phyloP scores from a whole-genome alignment of 1,140 invertebrate species.

The Centruroides vittatus region DNA sequence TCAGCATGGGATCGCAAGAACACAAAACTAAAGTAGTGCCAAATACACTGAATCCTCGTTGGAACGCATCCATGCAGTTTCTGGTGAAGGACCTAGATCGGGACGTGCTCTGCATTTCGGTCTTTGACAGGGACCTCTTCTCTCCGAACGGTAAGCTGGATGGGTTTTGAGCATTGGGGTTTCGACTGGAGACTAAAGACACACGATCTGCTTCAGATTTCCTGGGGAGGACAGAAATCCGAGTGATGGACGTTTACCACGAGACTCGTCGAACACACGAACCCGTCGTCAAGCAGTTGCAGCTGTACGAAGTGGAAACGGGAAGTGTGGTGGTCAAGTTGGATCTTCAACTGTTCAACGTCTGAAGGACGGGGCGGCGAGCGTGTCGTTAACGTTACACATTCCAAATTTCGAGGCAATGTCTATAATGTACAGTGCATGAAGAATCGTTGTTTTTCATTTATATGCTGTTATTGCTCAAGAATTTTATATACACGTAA shows the following conservation, averaged over 20 bases:
- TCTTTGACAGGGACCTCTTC: slow-evolving; percentile 61
- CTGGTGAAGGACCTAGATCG: slow-evolving; percentile 53
- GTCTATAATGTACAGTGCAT: too few species aligned
- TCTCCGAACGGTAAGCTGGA: slow-evolving; percentile 50
- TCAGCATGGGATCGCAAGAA: slow-evolving; percentile 59
- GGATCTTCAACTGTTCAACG: slow-evolving; percentile 53
- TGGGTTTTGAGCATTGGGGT: neutral
- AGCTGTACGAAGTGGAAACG: slow-evolving; percentile 50
- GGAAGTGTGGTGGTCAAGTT: slow-evolving; percentile 57
- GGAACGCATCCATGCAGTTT: slow-evolving; percentile 75
- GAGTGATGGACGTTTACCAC: slow-evolving; percentile 47
- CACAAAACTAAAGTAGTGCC: slow-evolving; percentile 50
- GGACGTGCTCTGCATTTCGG: slow-evolving; percentile 58
- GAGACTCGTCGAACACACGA: slow-evolving; percentile 43
- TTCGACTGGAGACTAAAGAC: neutral
- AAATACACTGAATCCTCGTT: slow-evolving; percentile 46
- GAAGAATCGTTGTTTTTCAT: too few species aligned
- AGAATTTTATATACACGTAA: too few species aligned
- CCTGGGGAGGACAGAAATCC: slow-evolving; percentile 56
- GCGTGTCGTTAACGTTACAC: too few species aligned
- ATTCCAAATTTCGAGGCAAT: too few species aligned
- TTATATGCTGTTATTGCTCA: too few species aligned
- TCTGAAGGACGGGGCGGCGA: neutral
- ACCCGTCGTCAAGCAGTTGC: slow-evolving; percentile 51
- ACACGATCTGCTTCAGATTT: slow-evolving; percentile 42